phyloP scores from a whole-genome alignment of 2,797 vertebrate genomes.

The Alauda arvensis region DNA sequence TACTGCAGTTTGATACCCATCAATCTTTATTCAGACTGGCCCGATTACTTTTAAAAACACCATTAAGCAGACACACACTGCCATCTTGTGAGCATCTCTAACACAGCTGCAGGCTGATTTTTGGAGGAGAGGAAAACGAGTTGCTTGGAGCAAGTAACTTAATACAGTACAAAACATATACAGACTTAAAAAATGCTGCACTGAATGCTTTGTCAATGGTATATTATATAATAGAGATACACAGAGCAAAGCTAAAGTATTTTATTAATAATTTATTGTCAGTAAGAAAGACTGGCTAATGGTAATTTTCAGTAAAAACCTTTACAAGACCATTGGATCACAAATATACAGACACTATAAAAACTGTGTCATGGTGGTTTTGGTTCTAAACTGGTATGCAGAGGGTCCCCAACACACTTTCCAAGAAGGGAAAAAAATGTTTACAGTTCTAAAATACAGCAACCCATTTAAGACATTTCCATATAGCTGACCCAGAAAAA shows the following conservation, averaged over 20 bases:
- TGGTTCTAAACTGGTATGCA: slow-evolving; percentile 84
- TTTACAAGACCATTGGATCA: slow-evolving; percentile 96
- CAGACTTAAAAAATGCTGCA: slow-evolving; percentile 53
- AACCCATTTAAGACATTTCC: slow-evolving; percentile 83
- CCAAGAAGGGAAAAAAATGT: slow-evolving; percentile 73
- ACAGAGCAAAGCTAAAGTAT: slow-evolving; percentile 71
- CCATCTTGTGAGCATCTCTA: slow-evolving; percentile 60
- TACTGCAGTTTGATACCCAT: slow-evolving; percentile 35
- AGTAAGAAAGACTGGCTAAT: slow-evolving; percentile 98
- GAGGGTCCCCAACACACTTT: slow-evolving; percentile 85
- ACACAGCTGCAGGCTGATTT: neutral
- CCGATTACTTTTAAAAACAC: slow-evolving; percentile 5
- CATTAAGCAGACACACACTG: slow-evolving; percentile 24
- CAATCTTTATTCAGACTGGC: slow-evolving; percentile 45
- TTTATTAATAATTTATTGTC: slow-evolving; percentile 99
- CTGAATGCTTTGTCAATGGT: slow-evolving; percentile 41
- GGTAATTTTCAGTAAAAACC: slow-evolving; percentile 99
- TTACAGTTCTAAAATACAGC: slow-evolving; percentile 80
- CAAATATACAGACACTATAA: slow-evolving; percentile 87
- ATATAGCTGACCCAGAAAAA: slow-evolving; percentile 71
- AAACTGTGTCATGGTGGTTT: slow-evolving; percentile 81
- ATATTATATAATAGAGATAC: slow-evolving; percentile 55
- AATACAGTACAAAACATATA: slow-evolving; percentile 52
- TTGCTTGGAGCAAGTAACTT: slow-evolving; percentile 14
- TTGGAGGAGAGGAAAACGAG: neutral